Base-by-base conservation (phyloP, 2,797 vertebrate species). In the Semaprochilodus insignis region DNA sequence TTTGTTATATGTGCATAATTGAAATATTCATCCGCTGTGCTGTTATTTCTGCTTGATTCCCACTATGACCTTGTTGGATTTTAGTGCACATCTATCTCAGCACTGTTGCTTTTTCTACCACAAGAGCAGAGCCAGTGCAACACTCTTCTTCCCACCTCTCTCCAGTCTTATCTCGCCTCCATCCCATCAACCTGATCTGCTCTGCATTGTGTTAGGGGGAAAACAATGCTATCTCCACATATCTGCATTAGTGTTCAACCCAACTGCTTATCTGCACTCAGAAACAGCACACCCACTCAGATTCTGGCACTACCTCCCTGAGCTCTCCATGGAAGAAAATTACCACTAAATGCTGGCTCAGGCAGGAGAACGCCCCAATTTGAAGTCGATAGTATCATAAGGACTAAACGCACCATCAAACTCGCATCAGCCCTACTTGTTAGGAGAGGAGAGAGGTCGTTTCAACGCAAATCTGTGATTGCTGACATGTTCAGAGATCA, bases 181-280 rank as follows among this genome's bases (percentile, higher is more conserved):
- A 81, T 83, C 83, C 80, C 72, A 86, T 87, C 83, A 86, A 63
- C 67, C 67, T 75, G 85, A 79, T 87, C 84, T 77, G 74, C 72
- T 81, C 76, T 82, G 77, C 81, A 86, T 87, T 83, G 82, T 85
- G 73, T 83, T 80, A 75, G 78, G 69, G 70, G 31, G 63, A 54
- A 84, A 86, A 86, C 83, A 87, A 85, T 82, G 67, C 76, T 88
- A 88, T 85, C 88, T 44, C 63, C 74, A 63, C 75, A 83, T 65
- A 86, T 87, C 83, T 84, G 77, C 74, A 81, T 83, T 86, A 86
- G 63, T 82, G 84, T 66, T 72, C 81, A 76, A 78, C 86, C 83
- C 80, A 77, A 75, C 80, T 78, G 82, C 85, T 88, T 87, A 86
- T 87, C 86, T 76, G 82, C 65, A 77, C 83, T 78, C 81, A 67